Evolutionary conservation across 2,888 invertebrate species (phyloP), one percentile per base, ranked within the genome.

Genomic region (Leucophenga maculata): DNA sequence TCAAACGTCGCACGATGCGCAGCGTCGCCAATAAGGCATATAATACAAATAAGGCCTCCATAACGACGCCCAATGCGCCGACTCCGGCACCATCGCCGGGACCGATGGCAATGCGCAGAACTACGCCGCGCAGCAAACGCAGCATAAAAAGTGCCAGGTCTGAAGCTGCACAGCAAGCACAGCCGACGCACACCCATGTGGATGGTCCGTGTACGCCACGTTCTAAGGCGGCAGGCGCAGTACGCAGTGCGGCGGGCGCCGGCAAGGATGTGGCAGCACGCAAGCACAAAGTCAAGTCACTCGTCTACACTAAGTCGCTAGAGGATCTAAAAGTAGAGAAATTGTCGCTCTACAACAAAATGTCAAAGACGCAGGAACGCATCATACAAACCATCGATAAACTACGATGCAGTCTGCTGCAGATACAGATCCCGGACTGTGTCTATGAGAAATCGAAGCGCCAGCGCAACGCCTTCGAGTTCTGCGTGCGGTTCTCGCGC

Each of bases 401-500:
- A 9, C 67, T 88, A 39, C 83, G 85, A 78, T 78, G 52, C 8
- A 74, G 74, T 18, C 69, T 80, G 46, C 67, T 83, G 1, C 76
- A 80, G 39, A 64, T 80, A n/a, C 74, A 74, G 6, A 54, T 75
- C 66, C 75, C 74, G 20, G 60, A 69, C 50, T 74, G 55, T 57
- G 67, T 31, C 50, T 69, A 59, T 31, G 81, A 81, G 54, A 79
- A 72, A 0, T 70, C 71, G 66, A 72, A 64, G 69, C 89, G 92
- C 70, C 89, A 91, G 73, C 91, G 91, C 59, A 90, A 93, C 18
- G 91, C 92, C 0, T 86, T 89, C 1, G 93, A 94, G 84, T 95
- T 94, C 86, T 89, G 91, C 4, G 89, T 91, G 1, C 87, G 94
- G 72, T 94, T 93, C 87, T 91, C 92, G 6, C 89, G 94, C 54